Conservation (phyloP, 1,140 invertebrate genomes). For the Pseudachorutes palmiensis region DNA sequence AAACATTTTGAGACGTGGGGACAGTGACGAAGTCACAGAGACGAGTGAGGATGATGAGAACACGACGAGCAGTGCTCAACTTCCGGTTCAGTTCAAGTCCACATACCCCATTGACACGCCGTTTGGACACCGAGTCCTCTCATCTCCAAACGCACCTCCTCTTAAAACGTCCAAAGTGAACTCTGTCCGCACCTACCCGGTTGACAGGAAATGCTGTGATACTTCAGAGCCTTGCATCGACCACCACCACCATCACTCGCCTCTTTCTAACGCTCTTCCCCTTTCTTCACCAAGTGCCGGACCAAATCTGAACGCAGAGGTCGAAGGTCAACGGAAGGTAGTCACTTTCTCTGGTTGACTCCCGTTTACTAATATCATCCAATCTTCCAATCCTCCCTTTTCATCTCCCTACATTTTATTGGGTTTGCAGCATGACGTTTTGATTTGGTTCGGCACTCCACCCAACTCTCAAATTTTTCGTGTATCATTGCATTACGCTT, state of each 20-base stretch:
- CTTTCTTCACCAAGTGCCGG: background rate
- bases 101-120: slow-evolving; percentile 41
- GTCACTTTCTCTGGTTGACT: background rate
- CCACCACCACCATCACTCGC: slow-evolving; percentile 11
- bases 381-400: background rate
- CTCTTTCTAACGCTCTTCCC: background rate
- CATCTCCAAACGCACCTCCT: slow-evolving; percentile 26
- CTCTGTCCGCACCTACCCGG: slow-evolving; percentile 36
- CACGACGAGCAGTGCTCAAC: background rate
- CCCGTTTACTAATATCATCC: background rate
- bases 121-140: slow-evolving; percentile 23
- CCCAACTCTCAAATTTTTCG: background rate
- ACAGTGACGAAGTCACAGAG: background rate
- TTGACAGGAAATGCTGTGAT: slow-evolving; percentile 37
- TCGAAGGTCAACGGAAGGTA: slow-evolving; percentile 6
- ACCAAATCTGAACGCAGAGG: background rate
- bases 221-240: slow-evolving; percentile 28
- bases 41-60: slow-evolving; percentile 3
- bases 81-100: slow-evolving; percentile 22
- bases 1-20: background rate
- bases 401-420: background rate
- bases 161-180: slow-evolving; percentile 25
- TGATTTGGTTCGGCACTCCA: background rate
- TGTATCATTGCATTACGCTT: background rate
- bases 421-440: slow-evolving; percentile 8